Evolutionary conservation across 2,888 invertebrate genomes (phyloP), one percentile per base, ranked within the genome.

Genomic region (Thera britannica): DNA sequence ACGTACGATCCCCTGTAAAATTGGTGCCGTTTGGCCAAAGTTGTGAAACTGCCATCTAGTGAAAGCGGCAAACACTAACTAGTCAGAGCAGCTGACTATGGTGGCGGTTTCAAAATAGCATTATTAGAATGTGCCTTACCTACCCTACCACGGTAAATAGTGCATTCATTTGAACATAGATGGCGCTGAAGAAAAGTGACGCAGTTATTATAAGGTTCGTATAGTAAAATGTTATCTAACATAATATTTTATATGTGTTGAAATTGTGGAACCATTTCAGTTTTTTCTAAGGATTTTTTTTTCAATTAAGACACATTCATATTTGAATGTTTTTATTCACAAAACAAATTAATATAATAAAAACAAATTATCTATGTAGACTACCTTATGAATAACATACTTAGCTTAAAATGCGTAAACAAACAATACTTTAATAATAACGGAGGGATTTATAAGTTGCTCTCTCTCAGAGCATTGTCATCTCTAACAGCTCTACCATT

Each of bases 391-490:
- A 52, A 34, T 2, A 12, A 51, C 23, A 12, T 5, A 23, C 23
- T 23, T 6, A 51, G 23, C n/a, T 49, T n/a, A 12, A 6, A 51
- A 51, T 51, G 23, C 5, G 48, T 49, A n/a, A 12, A 49, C 23
- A 23, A 11, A n/a, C n/a, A n/a, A 3, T n/a, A 48, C 1, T 34
- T 58, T 48, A 11, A 8, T 60, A 12, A 51, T 9, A n/a, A 46
- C 62, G 64, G 68, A 49, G 52, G 71, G 58, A 56, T 62, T 70
- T 82, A 83, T 90, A 79, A 94, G 89, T 74, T 87, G 80, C 94
- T 94, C 79, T 94, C 94, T 74, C 90, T 86, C 3, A 92, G 91
- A 74, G 89, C 90, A 69, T 92, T 90, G 58, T 90, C 88, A 73
- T 89, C 86, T 75, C 76, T 82, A 23, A 86, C 94, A 86, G 81